Base-by-base conservation (phyloP, 1,140 invertebrate genomes). In the Diploscapter pachys region DNA sequence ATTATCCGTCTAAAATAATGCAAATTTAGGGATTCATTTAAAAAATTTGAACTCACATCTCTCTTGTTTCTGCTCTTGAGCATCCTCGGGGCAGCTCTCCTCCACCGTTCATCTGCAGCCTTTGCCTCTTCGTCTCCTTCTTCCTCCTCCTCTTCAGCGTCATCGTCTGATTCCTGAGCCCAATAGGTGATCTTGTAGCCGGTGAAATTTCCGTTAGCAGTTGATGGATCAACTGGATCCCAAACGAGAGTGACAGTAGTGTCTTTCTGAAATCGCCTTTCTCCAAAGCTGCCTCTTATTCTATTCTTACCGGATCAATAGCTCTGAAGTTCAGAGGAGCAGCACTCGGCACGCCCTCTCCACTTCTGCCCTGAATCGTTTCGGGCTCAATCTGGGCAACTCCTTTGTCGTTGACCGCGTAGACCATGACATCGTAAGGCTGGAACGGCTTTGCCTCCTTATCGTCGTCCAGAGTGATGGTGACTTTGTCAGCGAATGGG, bases 341-440 rank as follows among this genome's bases (percentile, higher is more conserved):
- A 8, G 79, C 80, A 65, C 75, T 79, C 3, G 83, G 83, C 68
- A 81, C 78, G 31, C 82, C 83, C 64, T 85, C 84, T 51, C 84
- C 84, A 55, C 83, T 84, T 8, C 78, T 55, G 63, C 82, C 95
- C 64, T 96, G 95, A 0, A 94, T 89, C 87, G 93, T 92, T 50
- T 91, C 88, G 0, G 93, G 91, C 0, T 90, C 89, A 4, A 92
- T 91, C 84, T 92, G 92, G 0, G 94, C 92, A 84, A 93, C 91
- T 50, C 96, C 96, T 71, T 90, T 90, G 74, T 91, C 90, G 87
- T 99, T 99, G 63, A 93, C 90, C 0, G 95, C 94, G 61, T 92
- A 74, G 31, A 85, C 83, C 62, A 77, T 72, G 48, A 85, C 79
- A 49, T 85, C 80, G 69, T 85, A 85, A 2, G 77, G 71, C 49